These are phyloP conservation scores for Acropora yongei DNA, from an alignment of 64 coral and sea anemone species.

Conservation along the genomic window DNA sequence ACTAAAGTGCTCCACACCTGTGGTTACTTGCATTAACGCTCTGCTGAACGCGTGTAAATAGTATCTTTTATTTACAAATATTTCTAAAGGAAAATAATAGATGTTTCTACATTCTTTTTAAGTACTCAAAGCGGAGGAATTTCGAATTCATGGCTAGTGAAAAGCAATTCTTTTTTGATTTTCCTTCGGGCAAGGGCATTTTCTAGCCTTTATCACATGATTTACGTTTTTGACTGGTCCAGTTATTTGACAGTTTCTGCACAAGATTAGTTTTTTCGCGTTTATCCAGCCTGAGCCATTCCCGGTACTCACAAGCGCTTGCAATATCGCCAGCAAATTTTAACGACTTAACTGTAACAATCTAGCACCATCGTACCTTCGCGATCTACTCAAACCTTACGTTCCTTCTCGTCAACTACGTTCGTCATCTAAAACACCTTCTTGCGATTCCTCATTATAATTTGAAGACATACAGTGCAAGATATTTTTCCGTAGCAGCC, in stretches of 20 bases:
- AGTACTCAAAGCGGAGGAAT: slow-evolving; percentile 1
- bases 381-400: too few species aligned
- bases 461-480: too few species aligned
- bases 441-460: not conserved
- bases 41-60: not conserved
- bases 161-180: not conserved
- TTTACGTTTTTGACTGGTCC: not conserved
- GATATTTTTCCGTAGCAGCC: too few species aligned
- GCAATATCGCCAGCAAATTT: slow-evolving; percentile 8
- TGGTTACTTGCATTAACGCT: slow-evolving; percentile 13
- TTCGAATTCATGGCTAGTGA: not conserved
- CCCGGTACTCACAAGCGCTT: not conserved
- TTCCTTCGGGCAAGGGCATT: not conserved
- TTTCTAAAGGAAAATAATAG: not conserved
- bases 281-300: not conserved
- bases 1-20: not conserved
- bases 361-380: not conserved
- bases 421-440: not conserved
- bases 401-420: too few species aligned
- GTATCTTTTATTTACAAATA: not conserved
- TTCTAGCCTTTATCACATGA: not conserved
- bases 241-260: slow-evolving; percentile 3
- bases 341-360: not conserved
- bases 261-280: not conserved
- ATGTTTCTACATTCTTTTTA: not conserved